Conservation (phyloP, 2,888 invertebrate species). For the Elegia similella region DNA sequence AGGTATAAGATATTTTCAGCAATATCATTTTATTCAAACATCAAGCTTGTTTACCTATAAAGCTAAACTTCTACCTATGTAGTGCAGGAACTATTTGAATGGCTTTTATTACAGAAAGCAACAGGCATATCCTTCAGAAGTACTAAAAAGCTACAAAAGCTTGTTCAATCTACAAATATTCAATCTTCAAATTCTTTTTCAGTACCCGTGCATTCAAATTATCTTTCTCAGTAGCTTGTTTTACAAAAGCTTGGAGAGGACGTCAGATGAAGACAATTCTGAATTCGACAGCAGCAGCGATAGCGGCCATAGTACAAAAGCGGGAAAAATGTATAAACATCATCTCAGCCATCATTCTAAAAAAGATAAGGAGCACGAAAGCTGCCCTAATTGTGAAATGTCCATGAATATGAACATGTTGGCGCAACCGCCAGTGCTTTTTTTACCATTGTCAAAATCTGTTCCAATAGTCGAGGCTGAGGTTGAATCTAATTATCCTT, state of each 20-base stretch:
- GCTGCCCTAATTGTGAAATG: background rate
- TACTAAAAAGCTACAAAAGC: too few relatives aligned
- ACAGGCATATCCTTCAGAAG: too few relatives aligned
- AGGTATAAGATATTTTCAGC: too few relatives aligned
- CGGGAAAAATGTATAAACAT: background rate
- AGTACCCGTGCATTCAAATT: constrained; percentile 1
- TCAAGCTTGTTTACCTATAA: too few relatives aligned
- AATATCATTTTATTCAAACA: too few relatives aligned
- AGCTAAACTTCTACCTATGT: too few relatives aligned
- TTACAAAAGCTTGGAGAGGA: background rate
- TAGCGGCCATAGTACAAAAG: background rate
- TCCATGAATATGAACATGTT: background rate
- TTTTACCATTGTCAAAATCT: background rate
- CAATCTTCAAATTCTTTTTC: background rate
- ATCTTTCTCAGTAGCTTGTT: background rate
- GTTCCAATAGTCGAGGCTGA: background rate
- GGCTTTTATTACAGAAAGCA: too few relatives aligned
- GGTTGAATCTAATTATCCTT: too few relatives aligned
- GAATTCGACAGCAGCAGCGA: background rate
- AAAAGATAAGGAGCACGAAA: background rate
- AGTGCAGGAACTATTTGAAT: too few relatives aligned
- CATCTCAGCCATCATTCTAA: background rate
- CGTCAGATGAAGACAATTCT: background rate
- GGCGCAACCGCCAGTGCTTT: background rate
- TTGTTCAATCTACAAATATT: too few relatives aligned